Base-by-base conservation (phyloP, 2,113 vertebrate species). In the Speoplatyrhinus poulsoni region DNA sequence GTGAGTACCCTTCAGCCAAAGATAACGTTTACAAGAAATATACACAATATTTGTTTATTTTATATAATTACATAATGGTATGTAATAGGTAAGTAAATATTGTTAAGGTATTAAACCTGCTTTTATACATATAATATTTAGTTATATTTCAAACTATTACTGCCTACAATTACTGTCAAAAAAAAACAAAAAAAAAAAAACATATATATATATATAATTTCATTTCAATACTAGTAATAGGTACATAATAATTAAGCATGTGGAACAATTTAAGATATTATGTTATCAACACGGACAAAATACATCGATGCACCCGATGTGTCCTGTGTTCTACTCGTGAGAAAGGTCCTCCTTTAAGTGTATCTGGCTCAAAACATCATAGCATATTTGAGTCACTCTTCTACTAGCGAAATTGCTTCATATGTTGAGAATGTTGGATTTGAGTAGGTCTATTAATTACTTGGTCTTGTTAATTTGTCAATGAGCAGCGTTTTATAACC, bases 271-370 rank as follows among this genome's bases (percentile, higher is more conserved):
- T 0, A 12, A 26, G 11, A 9, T 12, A 7, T 0, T 7, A 32
- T 4, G 9, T 55, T 3, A 33, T 65, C 73, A n/a, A 12, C 0
- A 9, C 85, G 88, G 71, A 0, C 19, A 2, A 33, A 5, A 66
- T 33, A 47, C 6, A 46, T n/a, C 4, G 76, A 5, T 60, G 80
- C 72, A 84, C 85, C 32, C 16, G 63, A 69, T 47, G 36, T 62
- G 46, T 33, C 26, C 19, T 47, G 36, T 62, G 46, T 33, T 10
- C 19, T 33, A 15, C 13, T 5, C 53, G 53, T n/a, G n/a, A 8
- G n/a, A 52, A 41, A 41, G 36, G 36, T 41, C 36, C 36, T 41
- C 36, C 36, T 41, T 6, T 41, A 26, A 26, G 26, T 26, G 26
- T 26, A 26, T 2, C 26, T 41, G 36, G 36, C 36, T 41, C 36